Base-by-base conservation (phyloP, 2,888 invertebrate genomes). In the Euphydryas editha region DNA sequence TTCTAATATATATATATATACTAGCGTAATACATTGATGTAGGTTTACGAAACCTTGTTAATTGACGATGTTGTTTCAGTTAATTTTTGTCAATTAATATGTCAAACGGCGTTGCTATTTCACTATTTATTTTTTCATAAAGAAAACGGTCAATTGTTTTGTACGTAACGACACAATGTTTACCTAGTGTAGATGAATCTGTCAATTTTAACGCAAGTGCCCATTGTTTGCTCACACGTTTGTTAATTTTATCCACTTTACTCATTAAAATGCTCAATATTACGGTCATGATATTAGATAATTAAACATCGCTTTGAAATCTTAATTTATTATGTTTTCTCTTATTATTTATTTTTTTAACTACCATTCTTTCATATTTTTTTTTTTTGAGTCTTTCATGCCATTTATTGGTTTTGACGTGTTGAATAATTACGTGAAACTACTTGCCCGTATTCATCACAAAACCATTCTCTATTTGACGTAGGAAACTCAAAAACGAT, bases 231-330 rank as follows among this genome's bases (percentile, higher is more conserved):
- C 89, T 90, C 87, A 87, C 72, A 78, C 79, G 78, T 79, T 75
- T 81, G 79, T 85, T 80, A 7, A 30, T 24, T 79, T 84, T 82
- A 79, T 78, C 81, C 76, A 81, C 79, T 83, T 90, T 90, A 92
- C 91, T 92, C 90, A 90, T 87, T 84, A 79, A 81, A 91, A 92
- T 92, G 92, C 92, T 92, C 92, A 92, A 90, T 86, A 81, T 84
- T 86, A 81, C 85, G 83, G 82, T 88, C 88, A 87, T 90, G 89
- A 90, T 90, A 90, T 90, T 91, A 90, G 87, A 84, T 82, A 76
- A 84, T 88, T 83, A 79, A 75, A 83, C 86, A 80, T 86, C 66
- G 57, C 63, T 70, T 70, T 63, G 59, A 65, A 67, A 57, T 62
- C 46, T 59, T 64, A 81, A 86, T 85, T 87, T 86, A 87, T 85